Base-by-base conservation (phyloP, 2,113 vertebrate genomes). In the Ophiodon elongatus region DNA sequence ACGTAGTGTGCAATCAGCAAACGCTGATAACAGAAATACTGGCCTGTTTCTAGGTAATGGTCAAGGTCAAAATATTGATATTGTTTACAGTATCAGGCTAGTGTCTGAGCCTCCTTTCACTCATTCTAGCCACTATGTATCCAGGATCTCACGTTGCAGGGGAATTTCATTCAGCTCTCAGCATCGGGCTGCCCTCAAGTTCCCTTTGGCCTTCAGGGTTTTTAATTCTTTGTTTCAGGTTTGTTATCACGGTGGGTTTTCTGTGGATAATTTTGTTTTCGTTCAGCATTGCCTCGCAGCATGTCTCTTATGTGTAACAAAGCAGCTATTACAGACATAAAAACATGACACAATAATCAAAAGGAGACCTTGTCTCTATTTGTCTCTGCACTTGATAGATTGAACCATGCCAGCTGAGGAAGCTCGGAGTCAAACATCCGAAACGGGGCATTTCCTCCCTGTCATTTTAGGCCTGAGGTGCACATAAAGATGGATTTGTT, bases 401-500 rank as follows among this genome's bases (percentile, higher is more conserved):
- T 75, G 14, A 79, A 73, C 39, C 35, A 1, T 37, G 56, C 14
- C 23, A 11, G 45, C 77, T 6, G 54, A 68, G 76, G 85, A 85
- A 85, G 39, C 62, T 76, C 6, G 64, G 70, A 88, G 85, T 86
- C 84, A 80, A 89, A 87, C 70, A 72, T 85, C 33, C 67, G 19
- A 43, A 56, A 73, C n/a, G 31, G 79, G 50, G 31, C 79, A 82
- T 83, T 89, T 87, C 73, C 81, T 88, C 80, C 52, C 29, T 87
- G 85, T 90, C 83, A 70, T 82, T 80, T 88, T 62, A 73, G 57
- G 65, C 76, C 72, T 63, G 84, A 91, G 82, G 81, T 83, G 54
- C 73, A 79, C 60, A 83, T 84, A 88, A 91, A 90, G 87, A 92
- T 85, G 70, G 65, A 91, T 88, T 73, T 91, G 76, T 89, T 78